Conservation (phyloP, 2,113 vertebrate species). For the Charina bottae region DNA sequence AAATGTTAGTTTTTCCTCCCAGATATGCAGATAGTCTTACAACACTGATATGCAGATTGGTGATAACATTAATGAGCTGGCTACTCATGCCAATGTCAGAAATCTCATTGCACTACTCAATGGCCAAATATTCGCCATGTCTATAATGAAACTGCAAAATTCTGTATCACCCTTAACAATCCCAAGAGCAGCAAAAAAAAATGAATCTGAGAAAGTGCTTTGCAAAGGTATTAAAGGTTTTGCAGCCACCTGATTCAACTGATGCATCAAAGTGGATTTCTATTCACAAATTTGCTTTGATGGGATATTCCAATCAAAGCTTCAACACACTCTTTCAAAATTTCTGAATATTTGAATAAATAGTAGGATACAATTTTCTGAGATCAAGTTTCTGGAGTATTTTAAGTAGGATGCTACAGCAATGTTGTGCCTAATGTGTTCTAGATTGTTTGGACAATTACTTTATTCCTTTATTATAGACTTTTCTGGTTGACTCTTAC, state of each 20-base stretch:
- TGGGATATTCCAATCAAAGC: not conserved
- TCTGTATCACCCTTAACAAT: not conserved
- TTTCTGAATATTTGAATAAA: not conserved
- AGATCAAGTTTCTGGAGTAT: not conserved
- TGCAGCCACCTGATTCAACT: not conserved
- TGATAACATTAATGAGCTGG: not conserved
- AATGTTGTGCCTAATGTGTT: not conserved
- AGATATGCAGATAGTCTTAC: not conserved
- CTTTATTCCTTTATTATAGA: not conserved
- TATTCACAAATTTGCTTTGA: not conserved
- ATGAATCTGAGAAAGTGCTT: not conserved
- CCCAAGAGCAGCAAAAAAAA: not conserved
- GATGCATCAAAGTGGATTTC: not conserved
- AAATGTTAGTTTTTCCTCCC: not conserved
- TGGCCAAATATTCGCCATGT: not conserved
- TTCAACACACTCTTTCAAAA: not conserved
- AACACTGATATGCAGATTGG: not conserved
- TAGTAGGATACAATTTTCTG: not conserved
- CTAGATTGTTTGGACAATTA: not conserved
- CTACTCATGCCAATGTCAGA: not conserved
- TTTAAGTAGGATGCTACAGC: too few relatives aligned
- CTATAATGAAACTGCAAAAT: not conserved
- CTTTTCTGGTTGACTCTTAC: not conserved
- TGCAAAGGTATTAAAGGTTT: not conserved
- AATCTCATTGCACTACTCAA: too few relatives aligned